Evolutionary conservation across 64 coral and sea anemone species (phyloP), one percentile per base, ranked within the genome.

Genomic region (Montipora foliosa): DNA sequence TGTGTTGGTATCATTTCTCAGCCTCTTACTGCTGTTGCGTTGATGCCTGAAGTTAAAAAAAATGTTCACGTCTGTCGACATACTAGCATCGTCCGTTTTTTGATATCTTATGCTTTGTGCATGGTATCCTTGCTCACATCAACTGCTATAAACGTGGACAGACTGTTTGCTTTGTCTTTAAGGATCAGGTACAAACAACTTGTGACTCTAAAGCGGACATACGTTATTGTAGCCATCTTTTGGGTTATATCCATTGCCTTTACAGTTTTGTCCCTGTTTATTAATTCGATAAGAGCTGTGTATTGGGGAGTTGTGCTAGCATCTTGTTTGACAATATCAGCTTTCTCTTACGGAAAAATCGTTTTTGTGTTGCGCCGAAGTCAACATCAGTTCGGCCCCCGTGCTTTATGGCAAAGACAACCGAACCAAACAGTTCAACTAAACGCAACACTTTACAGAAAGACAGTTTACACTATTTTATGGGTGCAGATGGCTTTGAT

Each of bases 401-500:
- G 44, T n/a, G 21, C 19, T 57, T 16, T 64, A 7, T 64, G 5
- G 8, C 59, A 46, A 67, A 59, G 44, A 16, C 81, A 84, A 67
- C 0, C 53, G 21, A 67, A 17, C 25, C 5, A n/a, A 67, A 2
- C 9, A 19, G 62, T 6, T 49, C 29, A 58, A 19, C 59, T 67
- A 0, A 84, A 46, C 60, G 62, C 44, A 2, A 15, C 16, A 11
- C 24, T 29, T 19, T 84, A 84, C 44, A 84, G 59, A 67, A 84
- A 84, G 6, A 17, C 81, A 84, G 37, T 68, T 21, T 67, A 44
- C 14, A 84, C 15, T 62, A 37, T 19, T 1, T 17, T 67, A 5
- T 84, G 60, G 81, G 22, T 84, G 37, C 81, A 84, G 16, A 3
- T 84, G 13, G 60, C 81, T 9, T 84, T 84, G n/a, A 8, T 67